Evolutionary conservation across 1,140 invertebrate genomes (phyloP), one percentile per base, ranked within the genome.

Genomic region (Cydia amplana): DNA sequence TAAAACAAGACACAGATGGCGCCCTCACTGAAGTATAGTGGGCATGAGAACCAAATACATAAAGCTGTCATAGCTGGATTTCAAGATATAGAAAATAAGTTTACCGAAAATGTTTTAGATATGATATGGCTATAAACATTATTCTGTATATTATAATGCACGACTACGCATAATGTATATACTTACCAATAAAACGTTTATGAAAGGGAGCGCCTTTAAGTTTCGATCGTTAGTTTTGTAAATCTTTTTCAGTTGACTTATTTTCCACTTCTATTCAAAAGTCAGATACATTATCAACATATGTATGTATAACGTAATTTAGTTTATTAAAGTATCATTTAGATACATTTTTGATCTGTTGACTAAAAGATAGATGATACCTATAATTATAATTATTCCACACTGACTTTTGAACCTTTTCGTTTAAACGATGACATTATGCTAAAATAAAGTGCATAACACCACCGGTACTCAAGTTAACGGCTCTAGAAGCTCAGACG

Each of bases 11-110:
- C 28, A 70, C 65, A 10, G 32, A 70, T 70, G 65, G 32, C 28
- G 32, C 65, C 65, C 65, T 10, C 28, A 18, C 25, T 70, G 65
- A 70, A 70, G 65, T 70, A 70, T 70, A n/a, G 65, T 70, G 65
- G 65, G 65, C 32, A 40, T 70, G 65, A 40, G 65, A 36, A 23
- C 20, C 16, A 60, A 23, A 23, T 23, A 60, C 55, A 60, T 60
- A 23, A 60, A 60, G 55, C 55, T 60, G 55, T 60, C 20, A 9
- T n/a, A 60, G n/a, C 55, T 60, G 55, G 18, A 12, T 10, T 23
- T 23, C 4, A 60, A 2, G 7, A 7, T 23, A 23, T 60, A 20
- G 55, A 23, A 23, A 60, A 60, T 60, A 60, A 60, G 55, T 60
- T 23, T 23, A 20, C 18, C 2, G 49, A 51, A 51, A n/a, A 18